Base-by-base conservation (phyloP, 2,113 vertebrate genomes). In the Antechinus flavipes region DNA sequence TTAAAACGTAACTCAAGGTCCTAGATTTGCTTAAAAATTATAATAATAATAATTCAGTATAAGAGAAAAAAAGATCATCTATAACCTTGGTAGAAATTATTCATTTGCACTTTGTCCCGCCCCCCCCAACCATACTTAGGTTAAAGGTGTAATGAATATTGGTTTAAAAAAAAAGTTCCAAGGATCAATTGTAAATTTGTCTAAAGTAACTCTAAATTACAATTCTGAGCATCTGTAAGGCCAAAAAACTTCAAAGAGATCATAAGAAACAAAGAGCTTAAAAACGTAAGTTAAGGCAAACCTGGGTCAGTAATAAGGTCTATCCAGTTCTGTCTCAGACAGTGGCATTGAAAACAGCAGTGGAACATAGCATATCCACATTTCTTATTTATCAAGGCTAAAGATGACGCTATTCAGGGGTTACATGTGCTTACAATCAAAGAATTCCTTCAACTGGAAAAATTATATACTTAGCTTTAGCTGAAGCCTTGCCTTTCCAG, bases 201-300 rank as follows among this genome's bases (percentile, higher is more conserved):
- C 68, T 94, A 50, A 94, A 90, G 97, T 95, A 96, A 55, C 94
- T 2, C 30, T 68, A 68, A 35, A 16, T 68, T 68, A 35, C 35
- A 68, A 68, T 35, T 68, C 35, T 84, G 68, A 42, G n/a, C 16
- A 42, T 42, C 5, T n/a, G 5, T 22, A 84, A 42, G 19, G 16
- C 19, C 35, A 84, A 84, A 89, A 92, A 84, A 50, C 90, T 94
- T 97, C 97, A 97, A 98, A 97, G 96, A 96, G 90, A 95, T 94
- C 92, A 96, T 0, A 94, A 94, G 94, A 96, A 95, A 26, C 1
- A 93, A 95, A 93, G 93, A 96, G 94, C 94, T 96, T 76, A 94
- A 96, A 94, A 96, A 98, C 96, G 97, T 97, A 97, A 97, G 97
- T 97, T 94, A 97, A 96, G 7, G 68, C 19, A 96, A 97, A 97